Percentiles rank a stretch among this genome's conserved stretches.
Evolutionary conservation across 2,797 vertebrate species (phyloP).

Genomic region (Coregonus ussuriensis): DNA sequence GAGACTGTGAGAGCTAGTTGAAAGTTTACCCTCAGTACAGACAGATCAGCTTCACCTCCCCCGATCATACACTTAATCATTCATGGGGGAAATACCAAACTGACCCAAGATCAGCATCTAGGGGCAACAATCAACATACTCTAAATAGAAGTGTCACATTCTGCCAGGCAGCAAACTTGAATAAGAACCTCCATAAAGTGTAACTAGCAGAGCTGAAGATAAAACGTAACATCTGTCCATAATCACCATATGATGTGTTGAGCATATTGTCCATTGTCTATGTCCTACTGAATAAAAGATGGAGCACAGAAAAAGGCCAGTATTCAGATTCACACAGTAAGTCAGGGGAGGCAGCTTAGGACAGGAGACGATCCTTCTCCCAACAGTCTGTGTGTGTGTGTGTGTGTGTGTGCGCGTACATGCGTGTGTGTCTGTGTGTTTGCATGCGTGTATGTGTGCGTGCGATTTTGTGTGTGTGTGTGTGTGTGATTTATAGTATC

Average conservation of each 20-base stretch:
- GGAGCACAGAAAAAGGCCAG: background rate
- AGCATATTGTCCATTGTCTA: too few relatives aligned
- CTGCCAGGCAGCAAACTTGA: background rate
- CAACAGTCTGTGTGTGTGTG: background rate
- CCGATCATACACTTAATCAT: too few relatives aligned
- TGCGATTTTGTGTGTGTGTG: background rate
- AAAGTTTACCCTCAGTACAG: too few relatives aligned
- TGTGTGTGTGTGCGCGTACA: too few relatives aligned
- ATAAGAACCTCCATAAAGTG: background rate
- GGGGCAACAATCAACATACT: background rate
- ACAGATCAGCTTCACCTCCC: too few relatives aligned
- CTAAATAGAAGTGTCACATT: background rate
- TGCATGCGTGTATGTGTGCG: background rate
- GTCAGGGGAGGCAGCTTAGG: background rate
- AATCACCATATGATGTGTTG: background rate
- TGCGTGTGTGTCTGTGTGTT: too few relatives aligned
- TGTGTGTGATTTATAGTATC: background rate
- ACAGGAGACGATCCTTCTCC: background rate
- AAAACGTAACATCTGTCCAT: background rate
- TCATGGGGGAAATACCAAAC: background rate
- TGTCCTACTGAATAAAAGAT: background rate
- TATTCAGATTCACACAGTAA: background rate
- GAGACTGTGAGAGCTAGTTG: too few relatives aligned
- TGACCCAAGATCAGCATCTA: background rate
- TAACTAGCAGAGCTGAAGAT: background rate